Evolutionary conservation across 2,888 invertebrate genomes (phyloP).

Genomic region (Athalia rosae): DNA sequence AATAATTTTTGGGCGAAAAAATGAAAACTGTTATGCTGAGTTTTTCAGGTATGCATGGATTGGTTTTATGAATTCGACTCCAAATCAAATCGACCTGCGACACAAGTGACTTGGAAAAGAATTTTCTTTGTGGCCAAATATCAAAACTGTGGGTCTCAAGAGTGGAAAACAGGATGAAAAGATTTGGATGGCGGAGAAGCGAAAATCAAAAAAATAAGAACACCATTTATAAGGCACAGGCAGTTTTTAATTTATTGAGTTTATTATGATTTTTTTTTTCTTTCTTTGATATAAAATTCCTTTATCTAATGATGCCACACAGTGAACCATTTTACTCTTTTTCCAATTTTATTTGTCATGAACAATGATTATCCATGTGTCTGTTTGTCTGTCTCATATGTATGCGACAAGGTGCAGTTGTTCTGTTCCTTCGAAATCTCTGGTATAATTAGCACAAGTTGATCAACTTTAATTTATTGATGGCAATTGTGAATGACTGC

Average conservation of each 20-base stretch:
- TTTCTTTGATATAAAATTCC: slow-evolving; percentile 73
- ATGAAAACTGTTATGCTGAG: too few relatives aligned
- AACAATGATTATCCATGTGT: slow-evolving; percentile 62
- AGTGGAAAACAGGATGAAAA: slow-evolving; percentile 1
- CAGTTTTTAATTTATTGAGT: slow-evolving; percentile 66
- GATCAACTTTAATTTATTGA: not conserved
- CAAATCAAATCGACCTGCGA: too few relatives aligned
- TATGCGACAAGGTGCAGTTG: slow-evolving; percentile 71
- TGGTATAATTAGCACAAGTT: slow-evolving; percentile 20
- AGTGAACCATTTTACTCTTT: slow-evolving; percentile 67
- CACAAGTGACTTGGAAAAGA: too few relatives aligned
- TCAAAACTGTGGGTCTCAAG: not conserved
- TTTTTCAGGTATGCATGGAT: too few relatives aligned
- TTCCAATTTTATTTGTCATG: slow-evolving; percentile 52
- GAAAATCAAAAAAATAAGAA: slow-evolving; percentile 30
- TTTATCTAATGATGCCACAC: slow-evolving; percentile 72
- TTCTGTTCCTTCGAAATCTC: slow-evolving; percentile 26
- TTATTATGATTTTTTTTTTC: slow-evolving; percentile 70
- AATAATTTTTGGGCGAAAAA: too few relatives aligned
- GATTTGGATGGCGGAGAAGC: not conserved
- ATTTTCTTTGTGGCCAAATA: too few relatives aligned
- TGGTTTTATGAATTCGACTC: too few relatives aligned
- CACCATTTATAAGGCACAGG: slow-evolving; percentile 44
- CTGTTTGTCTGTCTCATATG: slow-evolving; percentile 60
- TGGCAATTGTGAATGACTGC: not conserved